Evolutionary conservation across 64 coral and sea anemone genomes (phyloP), one percentile per base, ranked within the genome.

Genomic region (Stichodactyla mertensii): DNA sequence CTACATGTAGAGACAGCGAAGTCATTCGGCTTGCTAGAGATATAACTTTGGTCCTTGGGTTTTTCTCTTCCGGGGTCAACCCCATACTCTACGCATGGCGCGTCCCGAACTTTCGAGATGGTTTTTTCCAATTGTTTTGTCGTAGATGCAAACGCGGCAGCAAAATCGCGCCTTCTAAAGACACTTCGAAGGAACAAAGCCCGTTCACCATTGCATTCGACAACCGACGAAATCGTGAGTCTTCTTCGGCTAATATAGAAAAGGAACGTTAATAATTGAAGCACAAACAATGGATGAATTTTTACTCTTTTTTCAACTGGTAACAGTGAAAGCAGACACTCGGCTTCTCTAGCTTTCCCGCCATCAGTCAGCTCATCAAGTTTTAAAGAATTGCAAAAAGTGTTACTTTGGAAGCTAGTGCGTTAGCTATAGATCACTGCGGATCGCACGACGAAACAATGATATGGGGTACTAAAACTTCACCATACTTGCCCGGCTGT

Each of bases 41-140:
- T 19, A 51, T 93, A n/a, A 97, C 94, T 3, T 51, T 97, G 11
- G 91, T 89, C 4, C 53, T 97, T 10, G 94, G 94, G 2, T 97
- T 97, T 66, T 97, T 93, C 24, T 97, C 94, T 26, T 97, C 94
- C 0, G 94, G 94, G 14, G 82, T 97, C 11, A 97, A 97, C 6
- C 94, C 94, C 2, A 80, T 89, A 0, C 67, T 97, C 2, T 97
- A 97, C 23, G 94, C 94, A 0, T 97, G 94, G 94, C 79, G 94
- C 4, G 88, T 97, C 19, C 91, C 91, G 7, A 97, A 86, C 62
- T 97, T 97, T 23, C 85, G 81, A 20, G 78, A 84, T 31, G 94
- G 85, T 15, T 52, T 93, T 22, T 52, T 84, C 27, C 74, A 85
- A 5, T 69, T 97, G 22, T 90, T 93, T n/a, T 81, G 61, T 23